Conservation (phyloP, 2,888 invertebrate genomes). For the Geotrupes spiniger region DNA sequence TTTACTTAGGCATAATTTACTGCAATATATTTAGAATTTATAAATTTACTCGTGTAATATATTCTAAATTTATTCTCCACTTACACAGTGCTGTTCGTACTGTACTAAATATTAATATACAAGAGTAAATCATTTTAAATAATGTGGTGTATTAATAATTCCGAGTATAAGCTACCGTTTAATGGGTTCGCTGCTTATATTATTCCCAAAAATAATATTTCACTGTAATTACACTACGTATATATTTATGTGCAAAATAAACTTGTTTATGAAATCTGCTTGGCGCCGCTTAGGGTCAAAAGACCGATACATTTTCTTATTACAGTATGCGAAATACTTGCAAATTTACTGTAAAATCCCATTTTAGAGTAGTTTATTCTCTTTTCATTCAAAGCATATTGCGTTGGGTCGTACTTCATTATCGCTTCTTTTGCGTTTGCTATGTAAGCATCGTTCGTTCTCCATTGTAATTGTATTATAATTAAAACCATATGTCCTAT, state of each 20-base stretch:
- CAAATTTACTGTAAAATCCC: constrained; percentile 20
- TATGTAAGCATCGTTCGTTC: constrained; percentile 10
- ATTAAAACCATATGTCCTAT: constrained; percentile 17
- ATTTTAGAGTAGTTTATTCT: constrained; percentile 15
- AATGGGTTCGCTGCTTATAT: constrained; percentile 42
- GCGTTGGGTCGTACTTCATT: constrained; percentile 12
- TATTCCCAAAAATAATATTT: constrained; percentile 51
- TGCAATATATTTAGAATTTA: constrained; percentile 9
- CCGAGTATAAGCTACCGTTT: constrained; percentile 35
- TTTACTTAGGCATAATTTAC: constrained; percentile 10
- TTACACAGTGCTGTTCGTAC: constrained; percentile 15
- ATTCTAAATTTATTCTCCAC: constrained; percentile 24
- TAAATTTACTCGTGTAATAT: constrained; percentile 19
- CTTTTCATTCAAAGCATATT: constrained; percentile 17
- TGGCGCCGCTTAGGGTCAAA: constrained; percentile 49
- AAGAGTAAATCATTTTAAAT: constrained; percentile 42
- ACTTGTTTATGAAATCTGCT: constrained; percentile 50
- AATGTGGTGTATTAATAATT: constrained; percentile 43
- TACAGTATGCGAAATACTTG: constrained; percentile 15
- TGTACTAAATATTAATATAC: constrained; percentile 22
- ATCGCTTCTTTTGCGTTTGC: constrained; percentile 9
- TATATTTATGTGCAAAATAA: constrained; percentile 49
- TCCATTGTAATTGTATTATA: constrained; percentile 17
- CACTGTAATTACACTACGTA: constrained; percentile 48
- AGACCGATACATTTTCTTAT: constrained; percentile 46